Conservation (phyloP, 2,888 invertebrate species). For the Embidobia sp. region DNA sequence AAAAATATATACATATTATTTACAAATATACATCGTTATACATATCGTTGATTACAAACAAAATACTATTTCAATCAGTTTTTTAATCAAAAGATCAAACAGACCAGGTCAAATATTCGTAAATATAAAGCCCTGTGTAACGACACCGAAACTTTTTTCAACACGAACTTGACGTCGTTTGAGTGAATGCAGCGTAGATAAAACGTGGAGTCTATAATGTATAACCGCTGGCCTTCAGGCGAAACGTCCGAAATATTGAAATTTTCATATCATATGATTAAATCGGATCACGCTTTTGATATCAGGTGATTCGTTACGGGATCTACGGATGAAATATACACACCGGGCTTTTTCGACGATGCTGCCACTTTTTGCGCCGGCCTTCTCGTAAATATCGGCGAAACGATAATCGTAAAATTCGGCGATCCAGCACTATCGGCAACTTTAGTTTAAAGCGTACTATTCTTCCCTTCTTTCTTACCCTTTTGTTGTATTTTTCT, state of each 20-base stretch:
- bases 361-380: constrained; percentile 37
- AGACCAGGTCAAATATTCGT: too few species aligned
- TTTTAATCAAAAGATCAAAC: too few species aligned
- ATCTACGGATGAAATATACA: constrained; percentile 44
- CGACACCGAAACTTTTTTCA: too few species aligned
- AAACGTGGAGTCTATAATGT: neutral
- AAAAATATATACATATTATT: too few species aligned
- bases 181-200: too few species aligned
- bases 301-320: constrained; percentile 35
- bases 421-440: constrained; percentile 44
- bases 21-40: too few species aligned
- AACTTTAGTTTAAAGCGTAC: constrained; percentile 42
- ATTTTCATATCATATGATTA: constrained; percentile 33
- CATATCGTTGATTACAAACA: too few species aligned
- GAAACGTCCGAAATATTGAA: constrained; percentile 15
- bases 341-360: constrained; percentile 43
- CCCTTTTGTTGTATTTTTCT: neutral
- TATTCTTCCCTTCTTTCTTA: neutral
- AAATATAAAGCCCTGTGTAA: too few species aligned
- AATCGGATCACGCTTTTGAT: constrained; percentile 44
- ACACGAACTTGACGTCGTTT: too few species aligned
- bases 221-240: constrained; percentile 1
- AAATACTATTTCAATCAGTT: too few species aligned
- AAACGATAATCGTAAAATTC: constrained; percentile 61
- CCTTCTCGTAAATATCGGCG: constrained; percentile 54